Evolutionary conservation across 2,888 invertebrate genomes (phyloP).

Genomic region (Corbicula japonica): DNA sequence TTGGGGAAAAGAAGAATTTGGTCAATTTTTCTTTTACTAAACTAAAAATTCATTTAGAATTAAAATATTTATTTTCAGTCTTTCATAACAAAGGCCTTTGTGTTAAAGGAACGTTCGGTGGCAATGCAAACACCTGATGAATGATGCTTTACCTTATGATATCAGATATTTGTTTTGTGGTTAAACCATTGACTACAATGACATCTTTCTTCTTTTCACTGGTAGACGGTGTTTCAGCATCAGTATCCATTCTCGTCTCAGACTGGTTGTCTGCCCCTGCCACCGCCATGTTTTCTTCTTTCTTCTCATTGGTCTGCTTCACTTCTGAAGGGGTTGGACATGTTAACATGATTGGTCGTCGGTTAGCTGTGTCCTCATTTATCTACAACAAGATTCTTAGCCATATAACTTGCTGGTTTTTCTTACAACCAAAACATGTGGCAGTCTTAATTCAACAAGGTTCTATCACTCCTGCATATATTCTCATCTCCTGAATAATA

Average conservation of each 20-base stretch:
- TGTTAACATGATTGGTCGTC: slow-evolving; percentile 92
- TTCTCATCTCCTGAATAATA: too few relatives aligned
- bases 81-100: neutral
- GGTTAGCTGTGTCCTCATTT: slow-evolving; percentile 94
- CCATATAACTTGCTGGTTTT: too few relatives aligned
- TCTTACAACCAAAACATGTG: too few relatives aligned
- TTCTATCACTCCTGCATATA: too few relatives aligned
- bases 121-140: neutral
- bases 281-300: slow-evolving; percentile 61
- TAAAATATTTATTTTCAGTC: neutral
- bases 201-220: slow-evolving; percentile 60
- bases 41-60: neutral
- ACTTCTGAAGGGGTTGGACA: slow-evolving; percentile 78
- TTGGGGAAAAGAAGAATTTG: too few relatives aligned
- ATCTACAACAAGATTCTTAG: slow-evolving; percentile 83
- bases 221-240: slow-evolving; percentile 62
- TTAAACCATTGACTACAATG: slow-evolving; percentile 79
- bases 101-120: too few relatives aligned
- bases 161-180: slow-evolving; percentile 79
- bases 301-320: slow-evolving; percentile 68
- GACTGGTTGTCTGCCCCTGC: slow-evolving; percentile 19
- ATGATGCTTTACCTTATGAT: slow-evolving; percentile 77
- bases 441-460: too few relatives aligned
- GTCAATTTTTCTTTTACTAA: too few relatives aligned
- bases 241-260: slow-evolving; percentile 80